Evolutionary conservation across 2,113 vertebrate genomes (phyloP), one percentile per base, ranked within the genome.

Genomic region (Pollimyrus isidori): DNA sequence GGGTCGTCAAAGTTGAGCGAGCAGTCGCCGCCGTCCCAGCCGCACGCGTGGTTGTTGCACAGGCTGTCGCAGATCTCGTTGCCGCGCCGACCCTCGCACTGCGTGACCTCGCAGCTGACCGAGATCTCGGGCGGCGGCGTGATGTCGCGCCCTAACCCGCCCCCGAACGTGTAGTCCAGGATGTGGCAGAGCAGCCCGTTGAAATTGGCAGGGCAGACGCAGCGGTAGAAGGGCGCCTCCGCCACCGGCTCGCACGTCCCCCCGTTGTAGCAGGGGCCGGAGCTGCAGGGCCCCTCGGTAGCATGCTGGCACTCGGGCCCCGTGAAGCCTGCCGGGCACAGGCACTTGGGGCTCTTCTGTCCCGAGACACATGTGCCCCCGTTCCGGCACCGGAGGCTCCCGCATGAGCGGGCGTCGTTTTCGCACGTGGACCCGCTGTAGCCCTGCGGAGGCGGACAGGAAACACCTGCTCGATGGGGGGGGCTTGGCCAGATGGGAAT

Each of bases 21-120:
- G 94, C 98, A 99, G 95, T 99, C 98, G 0, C 98, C 98, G 0
- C 97, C 97, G 0, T 99, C 98, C 98, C 98, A 99, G 90, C 96
- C 97, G 0, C 98, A 99, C 0, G 95, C 96, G 0, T 99, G 96
- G 93, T 95, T 97, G 95, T 99, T 99, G 93, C 98, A 99, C 0
- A 92, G 91, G 35, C 91, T 90, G 0, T 97, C 97, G 10, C 98
- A 99, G 89, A 95, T 92, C 92, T 96, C 96, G 94, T 99, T 96
- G 91, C 96, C 95, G 0, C 97, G 96, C 0, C 95, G 96, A 0
- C 93, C 93, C 0, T 90, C 89, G 26, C 98, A 99, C 83, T 95
- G 94, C 0, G 95, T 94, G 0, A 96, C 95, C 90, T 95, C 93
- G 0, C 98, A 99, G 87, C 39, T 87, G 10, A 58, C 87, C 1